A percentile compares a stretch with the other conserved stretches of the same genome.
These are phyloP conservation scores for Hypena proboscidalis DNA, from an alignment of 2,888 invertebrate genomes.

Conservation along the genomic window DNA sequence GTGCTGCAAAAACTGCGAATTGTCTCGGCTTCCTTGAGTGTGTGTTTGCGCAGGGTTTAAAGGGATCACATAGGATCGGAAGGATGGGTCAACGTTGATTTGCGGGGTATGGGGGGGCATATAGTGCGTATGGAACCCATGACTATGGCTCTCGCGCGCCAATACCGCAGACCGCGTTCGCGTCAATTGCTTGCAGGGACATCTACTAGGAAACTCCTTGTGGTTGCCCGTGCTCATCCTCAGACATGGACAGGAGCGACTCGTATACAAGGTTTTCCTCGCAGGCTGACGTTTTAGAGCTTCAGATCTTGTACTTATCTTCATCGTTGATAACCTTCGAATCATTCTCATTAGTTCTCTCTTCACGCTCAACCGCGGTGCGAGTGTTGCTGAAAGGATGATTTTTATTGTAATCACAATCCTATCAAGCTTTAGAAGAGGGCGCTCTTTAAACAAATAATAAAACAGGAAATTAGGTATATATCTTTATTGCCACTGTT, in stretches of 20 bases:
- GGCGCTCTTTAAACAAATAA: constrained; percentile 35
- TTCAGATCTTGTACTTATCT: constrained; percentile 30
- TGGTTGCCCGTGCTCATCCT: constrained; percentile 2
- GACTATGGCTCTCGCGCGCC: constrained; percentile 9
- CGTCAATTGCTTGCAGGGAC: constrained; percentile 18
- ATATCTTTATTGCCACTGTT: constrained; percentile 42
- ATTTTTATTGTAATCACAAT: constrained; percentile 56
- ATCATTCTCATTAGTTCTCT: constrained; percentile 44
- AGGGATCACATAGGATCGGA: constrained; percentile 25
- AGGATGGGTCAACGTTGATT: constrained; percentile 6
- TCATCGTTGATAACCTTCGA: constrained; percentile 40
- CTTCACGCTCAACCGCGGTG: constrained; percentile 54
- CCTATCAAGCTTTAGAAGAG: constrained; percentile 28
- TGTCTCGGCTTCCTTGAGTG: background rate
- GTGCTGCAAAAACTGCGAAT: constrained; percentile 1
- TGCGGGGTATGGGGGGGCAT: background rate
- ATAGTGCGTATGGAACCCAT: background rate
- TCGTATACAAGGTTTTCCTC: constrained; percentile 35
- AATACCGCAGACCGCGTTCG: constrained; percentile 40
- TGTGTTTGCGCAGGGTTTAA: background rate
- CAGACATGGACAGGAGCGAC: constrained; percentile 54
- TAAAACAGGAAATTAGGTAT: constrained; percentile 26
- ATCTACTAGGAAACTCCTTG: background rate
- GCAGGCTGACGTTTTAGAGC: constrained; percentile 17
- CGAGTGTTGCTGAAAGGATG: constrained; percentile 69